Base-by-base conservation (phyloP, 2,113 vertebrate genomes). In the Monopterus albus region DNA sequence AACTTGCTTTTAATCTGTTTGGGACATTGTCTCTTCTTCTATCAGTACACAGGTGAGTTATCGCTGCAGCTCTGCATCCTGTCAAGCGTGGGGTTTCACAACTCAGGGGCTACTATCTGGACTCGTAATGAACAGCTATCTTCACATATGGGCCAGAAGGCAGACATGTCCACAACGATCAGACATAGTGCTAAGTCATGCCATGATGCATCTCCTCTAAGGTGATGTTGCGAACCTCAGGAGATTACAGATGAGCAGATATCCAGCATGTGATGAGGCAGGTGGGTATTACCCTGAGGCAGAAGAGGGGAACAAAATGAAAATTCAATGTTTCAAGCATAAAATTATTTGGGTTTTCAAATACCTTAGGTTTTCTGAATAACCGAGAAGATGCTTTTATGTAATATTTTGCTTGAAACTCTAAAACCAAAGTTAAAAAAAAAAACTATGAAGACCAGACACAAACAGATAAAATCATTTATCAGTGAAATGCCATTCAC, bases 1-100 rank as follows among this genome's bases (percentile, higher is more conserved):
- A 66, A 66, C 73, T 68, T 10, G 39, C 42, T 29, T 86, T 81
- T 87, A 75, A 90, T 92, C 90, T 91, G 84, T 82, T 89, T 85
- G 75, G 75, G 81, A 87, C 80, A 84, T 81, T 86, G 88, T 90
- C 81, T 85, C 73, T 36, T 61, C 31, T 74, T 82, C 84, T 64
- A 91, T 94, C 88, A 81, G 84, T 62, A 75, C 88, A 80, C 76
- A 86, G 84, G 83, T 83, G 77, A 85, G 85, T 87, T 92, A 92
- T 92, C 83, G 63, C 80, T 83, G 76, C 84, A 79, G 81, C 66
- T 67, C 72, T 78, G 82, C 80, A 83, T 91, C 87, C 73, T 88
- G 82, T 75, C 87, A 87, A 91, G 90, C 89, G 86, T 91, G 89
- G 89, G 77, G 76, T 91, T 93, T 93, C 91, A 92, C 92, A 92